phyloP scores from a whole-genome alignment of 2,797 vertebrate genomes.

The Nannoperca obscura region DNA sequence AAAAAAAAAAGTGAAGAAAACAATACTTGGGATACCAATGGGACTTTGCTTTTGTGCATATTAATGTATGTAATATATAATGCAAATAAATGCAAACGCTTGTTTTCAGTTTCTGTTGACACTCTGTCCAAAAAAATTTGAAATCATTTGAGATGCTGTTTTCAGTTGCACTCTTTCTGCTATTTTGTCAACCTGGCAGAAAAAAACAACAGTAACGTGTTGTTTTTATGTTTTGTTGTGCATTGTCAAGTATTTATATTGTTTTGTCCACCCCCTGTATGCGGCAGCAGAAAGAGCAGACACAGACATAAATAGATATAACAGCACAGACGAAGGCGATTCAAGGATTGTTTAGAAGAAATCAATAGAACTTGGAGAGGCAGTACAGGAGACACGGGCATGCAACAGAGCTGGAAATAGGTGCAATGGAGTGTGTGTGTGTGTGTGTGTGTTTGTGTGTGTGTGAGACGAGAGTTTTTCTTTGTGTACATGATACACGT shows the following conservation, averaged over 20 bases:
- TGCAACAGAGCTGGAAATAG: constrained; percentile 39
- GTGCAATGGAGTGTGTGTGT: constrained; percentile 5
- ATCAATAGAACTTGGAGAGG: constrained; percentile 55
- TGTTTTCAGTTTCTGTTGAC: not conserved
- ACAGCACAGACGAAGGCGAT: constrained; percentile 26
- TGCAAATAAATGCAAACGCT: constrained; percentile 5
- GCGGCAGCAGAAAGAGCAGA: constrained; percentile 29
- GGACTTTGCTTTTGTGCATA: too few species aligned
- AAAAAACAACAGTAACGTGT: not conserved
- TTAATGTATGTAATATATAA: not conserved
- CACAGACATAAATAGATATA: constrained; percentile 21
- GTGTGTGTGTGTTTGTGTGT: not conserved
- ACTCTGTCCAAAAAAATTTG: not conserved
- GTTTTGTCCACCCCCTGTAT: not conserved
- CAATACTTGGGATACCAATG: too few species aligned
- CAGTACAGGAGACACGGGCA: constrained; percentile 32
- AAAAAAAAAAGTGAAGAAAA: too few species aligned
- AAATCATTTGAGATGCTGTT: not conserved
- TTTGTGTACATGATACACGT: constrained; percentile 8
- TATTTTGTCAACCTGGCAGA: not conserved
- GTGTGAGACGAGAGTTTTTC: not conserved
- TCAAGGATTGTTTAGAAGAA: constrained; percentile 36
- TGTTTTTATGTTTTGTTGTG: not conserved
- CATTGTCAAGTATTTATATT: constrained; percentile 1
- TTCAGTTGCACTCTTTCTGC: not conserved